phyloP scores from a whole-genome alignment of 1,140 invertebrate genomes.

The Diabrotica virgifera region DNA sequence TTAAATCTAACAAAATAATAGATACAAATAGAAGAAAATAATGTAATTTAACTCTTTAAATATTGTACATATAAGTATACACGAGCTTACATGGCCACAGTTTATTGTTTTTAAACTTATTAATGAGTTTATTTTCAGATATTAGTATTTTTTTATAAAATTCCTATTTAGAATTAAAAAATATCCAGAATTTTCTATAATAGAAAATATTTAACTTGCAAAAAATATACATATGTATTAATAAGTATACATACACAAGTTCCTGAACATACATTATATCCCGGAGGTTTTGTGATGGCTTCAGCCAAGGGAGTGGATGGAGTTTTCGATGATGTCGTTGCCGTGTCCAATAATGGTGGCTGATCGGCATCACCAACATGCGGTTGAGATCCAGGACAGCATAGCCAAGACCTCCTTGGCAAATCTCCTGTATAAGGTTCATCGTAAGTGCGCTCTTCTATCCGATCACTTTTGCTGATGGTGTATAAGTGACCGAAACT shows the following conservation, averaged over 20 bases:
- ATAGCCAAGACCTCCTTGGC: constrained; percentile 45
- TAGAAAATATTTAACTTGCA: neutral
- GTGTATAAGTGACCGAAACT: constrained; percentile 45
- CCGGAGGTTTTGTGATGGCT: constrained; percentile 40
- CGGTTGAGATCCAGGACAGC: constrained; percentile 45
- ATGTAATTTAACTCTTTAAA: too few relatives aligned
- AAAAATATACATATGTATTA: too few relatives aligned
- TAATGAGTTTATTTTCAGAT: too few relatives aligned
- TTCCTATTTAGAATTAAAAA: too few relatives aligned
- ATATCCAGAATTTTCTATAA: neutral
- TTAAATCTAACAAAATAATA: too few relatives aligned
- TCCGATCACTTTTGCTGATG: constrained; percentile 38
- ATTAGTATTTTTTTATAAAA: too few relatives aligned
- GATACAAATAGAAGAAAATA: too few relatives aligned
- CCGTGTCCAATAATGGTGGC: constrained; percentile 36
- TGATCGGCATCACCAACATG: constrained; percentile 37
- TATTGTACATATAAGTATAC: too few relatives aligned
- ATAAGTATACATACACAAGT: constrained; percentile 43
- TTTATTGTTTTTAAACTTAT: too few relatives aligned
- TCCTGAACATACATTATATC: constrained; percentile 35
- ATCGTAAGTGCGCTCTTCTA: constrained; percentile 46
- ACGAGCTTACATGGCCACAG: too few relatives aligned
- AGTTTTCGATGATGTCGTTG: constrained; percentile 29
- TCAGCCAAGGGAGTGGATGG: constrained; percentile 29
- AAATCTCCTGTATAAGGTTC: constrained; percentile 46